phyloP scores from a whole-genome alignment of 1,140 invertebrate species.

The Lepeophtheirus salmonis region DNA sequence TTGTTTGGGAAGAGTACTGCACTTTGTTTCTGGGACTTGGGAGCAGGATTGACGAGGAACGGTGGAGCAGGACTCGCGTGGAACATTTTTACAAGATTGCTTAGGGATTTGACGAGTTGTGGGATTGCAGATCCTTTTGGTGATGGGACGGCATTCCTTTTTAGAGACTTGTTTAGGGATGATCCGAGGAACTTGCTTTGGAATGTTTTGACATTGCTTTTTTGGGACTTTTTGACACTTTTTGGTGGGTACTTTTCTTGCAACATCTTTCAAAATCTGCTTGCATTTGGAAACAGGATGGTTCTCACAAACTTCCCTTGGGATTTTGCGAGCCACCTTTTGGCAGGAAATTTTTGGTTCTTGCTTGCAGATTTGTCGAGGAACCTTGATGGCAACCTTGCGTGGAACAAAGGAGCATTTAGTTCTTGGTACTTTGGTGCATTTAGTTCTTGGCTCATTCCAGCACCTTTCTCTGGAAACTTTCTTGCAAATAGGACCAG shows the following conservation, averaged over 20 bases:
- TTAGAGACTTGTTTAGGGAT: background rate
- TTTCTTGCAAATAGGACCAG: background rate
- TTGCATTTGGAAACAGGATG: conserved; percentile 4
- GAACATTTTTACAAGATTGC: conserved; percentile 8
- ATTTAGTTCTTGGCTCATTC: background rate
- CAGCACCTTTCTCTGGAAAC: background rate
- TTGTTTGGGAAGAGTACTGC: background rate
- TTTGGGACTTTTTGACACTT: conserved; percentile 6
- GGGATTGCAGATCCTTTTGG: background rate
- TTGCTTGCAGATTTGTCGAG: conserved; percentile 1
- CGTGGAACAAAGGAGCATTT: background rate
- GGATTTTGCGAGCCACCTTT: conserved; percentile 7
- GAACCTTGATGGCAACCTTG: conserved; percentile 1
- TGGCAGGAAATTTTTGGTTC: conserved; percentile 5
- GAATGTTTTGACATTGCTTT: conserved; percentile 12
- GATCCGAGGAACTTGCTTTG: conserved; percentile 1
- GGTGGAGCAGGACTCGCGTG: conserved; percentile 2
- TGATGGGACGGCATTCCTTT: background rate
- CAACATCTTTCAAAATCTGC: background rate
- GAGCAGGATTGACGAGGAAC: conserved; percentile 10
- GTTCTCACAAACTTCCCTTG: background rate
- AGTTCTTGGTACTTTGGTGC: background rate
- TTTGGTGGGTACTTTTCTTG: background rate
- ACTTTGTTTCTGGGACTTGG: background rate
- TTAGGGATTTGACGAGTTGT: background rate